Evolutionary conservation across 2,888 invertebrate genomes (phyloP).

Genomic region (Microctonus aethiopoides): DNA sequence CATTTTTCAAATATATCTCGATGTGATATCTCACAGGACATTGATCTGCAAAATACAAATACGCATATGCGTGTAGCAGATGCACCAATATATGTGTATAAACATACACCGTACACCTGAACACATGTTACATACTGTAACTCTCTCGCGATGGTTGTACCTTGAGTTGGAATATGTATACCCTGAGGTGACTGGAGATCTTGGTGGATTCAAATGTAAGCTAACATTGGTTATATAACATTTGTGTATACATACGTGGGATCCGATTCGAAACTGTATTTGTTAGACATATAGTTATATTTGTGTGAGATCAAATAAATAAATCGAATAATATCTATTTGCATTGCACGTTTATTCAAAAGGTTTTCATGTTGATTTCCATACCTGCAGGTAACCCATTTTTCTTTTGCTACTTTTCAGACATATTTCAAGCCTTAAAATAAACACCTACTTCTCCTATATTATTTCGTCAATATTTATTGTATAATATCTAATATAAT

Average conservation of each 20-base stretch:
- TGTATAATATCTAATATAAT: no score
- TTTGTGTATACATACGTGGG: conserved; percentile 23
- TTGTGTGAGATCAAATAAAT: conserved; percentile 41
- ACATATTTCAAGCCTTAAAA: no score
- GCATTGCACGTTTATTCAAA: conserved; percentile 5
- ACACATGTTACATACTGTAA: no score
- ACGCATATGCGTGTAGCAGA: no score
- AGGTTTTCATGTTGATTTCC: neutral
- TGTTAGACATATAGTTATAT: conserved; percentile 3
- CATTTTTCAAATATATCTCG: no score
- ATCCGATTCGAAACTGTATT: neutral
- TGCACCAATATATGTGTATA: no score
- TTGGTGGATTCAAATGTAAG: conserved; percentile 23
- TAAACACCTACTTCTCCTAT: no score
- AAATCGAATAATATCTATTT: conserved; percentile 40
- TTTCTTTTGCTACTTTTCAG: neutral
- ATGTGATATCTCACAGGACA: no score
- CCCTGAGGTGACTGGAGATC: conserved; percentile 11
- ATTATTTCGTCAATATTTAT: no score
- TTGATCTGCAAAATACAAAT: no score
- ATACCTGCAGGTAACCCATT: neutral
- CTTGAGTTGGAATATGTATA: neutral
- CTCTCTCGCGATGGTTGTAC: no score
- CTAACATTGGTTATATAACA: conserved; percentile 24
- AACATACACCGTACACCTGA: no score